Conservation (phyloP, 2,113 vertebrate genomes). For the Talpa occidentalis region DNA sequence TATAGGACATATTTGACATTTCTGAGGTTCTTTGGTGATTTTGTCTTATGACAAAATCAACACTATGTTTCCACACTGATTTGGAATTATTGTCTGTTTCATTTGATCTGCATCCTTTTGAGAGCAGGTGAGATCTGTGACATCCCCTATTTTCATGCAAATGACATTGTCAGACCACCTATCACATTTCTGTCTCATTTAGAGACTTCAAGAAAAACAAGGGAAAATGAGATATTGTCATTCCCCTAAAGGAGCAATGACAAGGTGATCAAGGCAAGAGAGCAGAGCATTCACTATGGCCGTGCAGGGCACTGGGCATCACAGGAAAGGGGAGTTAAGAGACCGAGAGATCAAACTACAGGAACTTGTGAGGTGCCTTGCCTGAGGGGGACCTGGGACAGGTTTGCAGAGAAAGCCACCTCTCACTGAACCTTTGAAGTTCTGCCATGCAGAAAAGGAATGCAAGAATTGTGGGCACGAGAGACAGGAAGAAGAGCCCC, state of each 20-base stretch:
- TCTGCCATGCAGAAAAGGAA: background rate
- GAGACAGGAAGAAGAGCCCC: background rate
- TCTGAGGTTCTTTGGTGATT: background rate
- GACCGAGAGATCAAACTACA: background rate
- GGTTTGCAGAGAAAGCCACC: too few species aligned
- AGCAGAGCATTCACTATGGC: too few species aligned
- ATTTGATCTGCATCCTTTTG: background rate
- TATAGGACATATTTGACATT: background rate
- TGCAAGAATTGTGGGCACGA: background rate
- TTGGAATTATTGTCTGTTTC: background rate
- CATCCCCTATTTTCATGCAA: background rate
- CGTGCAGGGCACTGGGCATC: fast-evolving
- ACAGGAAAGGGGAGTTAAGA: background rate
- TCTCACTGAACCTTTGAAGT: background rate
- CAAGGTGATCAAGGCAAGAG: background rate
- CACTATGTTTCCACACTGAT: background rate
- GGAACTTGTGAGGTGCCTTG: background rate
- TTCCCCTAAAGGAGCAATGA: background rate
- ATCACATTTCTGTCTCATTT: background rate
- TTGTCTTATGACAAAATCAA: background rate
- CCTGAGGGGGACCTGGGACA: background rate
- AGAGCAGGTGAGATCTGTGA: background rate
- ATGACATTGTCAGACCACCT: background rate
- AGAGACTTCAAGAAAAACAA: background rate
- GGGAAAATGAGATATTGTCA: background rate